Percentiles rank a stretch among this genome's conserved stretches.
Evolutionary conservation across 2,888 invertebrate genomes (phyloP).

Genomic region (Leptogaster cylindrica): DNA sequence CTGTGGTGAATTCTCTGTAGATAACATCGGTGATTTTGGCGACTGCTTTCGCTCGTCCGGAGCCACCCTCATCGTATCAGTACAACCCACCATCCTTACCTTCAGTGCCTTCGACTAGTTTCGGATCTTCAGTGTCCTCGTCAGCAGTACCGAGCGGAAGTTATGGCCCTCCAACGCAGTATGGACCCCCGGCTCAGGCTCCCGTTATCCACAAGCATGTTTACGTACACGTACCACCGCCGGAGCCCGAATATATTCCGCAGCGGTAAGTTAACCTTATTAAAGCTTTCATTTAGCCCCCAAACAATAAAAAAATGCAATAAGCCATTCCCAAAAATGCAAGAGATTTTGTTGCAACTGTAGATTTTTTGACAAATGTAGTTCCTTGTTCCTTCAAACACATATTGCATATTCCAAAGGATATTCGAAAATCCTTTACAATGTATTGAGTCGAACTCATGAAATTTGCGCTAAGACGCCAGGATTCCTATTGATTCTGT

Average conservation of each 20-base stretch:
- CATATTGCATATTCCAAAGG: no score
- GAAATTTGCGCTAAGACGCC: no score
- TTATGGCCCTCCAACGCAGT: conserved; percentile 68
- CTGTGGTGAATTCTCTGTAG: neutral
- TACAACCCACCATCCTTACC: conserved; percentile 63
- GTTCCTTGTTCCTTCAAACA: no score
- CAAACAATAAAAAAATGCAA: no score
- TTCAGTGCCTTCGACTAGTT: conserved; percentile 40
- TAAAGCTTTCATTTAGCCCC: no score
- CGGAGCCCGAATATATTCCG: conserved; percentile 78
- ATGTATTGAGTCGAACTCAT: no score
- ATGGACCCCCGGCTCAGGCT: conserved; percentile 74
- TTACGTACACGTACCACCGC: conserved; percentile 89
- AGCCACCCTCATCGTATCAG: conserved; percentile 53
- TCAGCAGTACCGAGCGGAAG: conserved; percentile 52
- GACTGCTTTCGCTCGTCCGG: conserved; percentile 52
- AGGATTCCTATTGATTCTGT: no score
- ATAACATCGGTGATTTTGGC: conserved; percentile 12
- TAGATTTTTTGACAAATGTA: no score
- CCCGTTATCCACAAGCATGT: conserved; percentile 89
- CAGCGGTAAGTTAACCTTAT: conserved; percentile 64
- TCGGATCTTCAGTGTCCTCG: conserved; percentile 30
- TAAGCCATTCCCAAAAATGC: no score
- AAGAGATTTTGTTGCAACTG: no score
- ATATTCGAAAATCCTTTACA: no score